Percentiles rank a stretch among this genome's conserved stretches.
Evolutionary conservation across 2,888 invertebrate species (phyloP).

Genomic region (Mimas tiliae): DNA sequence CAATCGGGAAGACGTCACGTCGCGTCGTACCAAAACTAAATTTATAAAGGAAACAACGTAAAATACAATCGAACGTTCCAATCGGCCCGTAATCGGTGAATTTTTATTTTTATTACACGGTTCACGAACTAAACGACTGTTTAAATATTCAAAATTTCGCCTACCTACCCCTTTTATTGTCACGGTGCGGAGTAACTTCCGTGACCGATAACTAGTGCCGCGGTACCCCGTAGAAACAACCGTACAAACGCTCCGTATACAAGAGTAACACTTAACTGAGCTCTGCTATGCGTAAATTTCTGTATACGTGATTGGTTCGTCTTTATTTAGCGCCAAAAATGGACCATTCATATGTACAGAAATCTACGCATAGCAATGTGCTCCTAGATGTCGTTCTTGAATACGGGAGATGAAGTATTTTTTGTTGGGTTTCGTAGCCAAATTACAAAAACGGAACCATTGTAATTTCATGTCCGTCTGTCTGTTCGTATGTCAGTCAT

Average conservation of each 20-base stretch:
- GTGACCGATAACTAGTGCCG: slow-evolving; percentile 40
- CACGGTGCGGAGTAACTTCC: slow-evolving; percentile 52
- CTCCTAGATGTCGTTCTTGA: too few species aligned
- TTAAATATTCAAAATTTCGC: slow-evolving; percentile 71
- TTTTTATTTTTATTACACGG: slow-evolving; percentile 60
- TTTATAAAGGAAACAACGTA: slow-evolving; percentile 56
- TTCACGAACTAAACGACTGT: slow-evolving; percentile 45
- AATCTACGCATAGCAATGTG: too few species aligned
- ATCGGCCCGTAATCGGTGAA: slow-evolving; percentile 56
- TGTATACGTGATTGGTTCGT: too few species aligned
- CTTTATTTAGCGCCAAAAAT: too few species aligned
- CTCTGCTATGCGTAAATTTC: too few species aligned
- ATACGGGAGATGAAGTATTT: too few species aligned
- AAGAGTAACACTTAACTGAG: too few species aligned
- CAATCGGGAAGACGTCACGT: background rate
- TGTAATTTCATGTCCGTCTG: too few species aligned
- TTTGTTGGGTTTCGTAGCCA: too few species aligned
- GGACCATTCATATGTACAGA: too few species aligned
- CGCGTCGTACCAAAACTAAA: background rate
- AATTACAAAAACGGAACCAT: too few species aligned
- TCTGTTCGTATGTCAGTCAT: too few species aligned
- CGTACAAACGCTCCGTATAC: background rate
- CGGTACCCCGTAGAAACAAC: background rate
- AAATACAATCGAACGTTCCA: slow-evolving; percentile 55
- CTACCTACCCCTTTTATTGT: slow-evolving; percentile 69